These are phyloP conservation scores for Athalia circularis DNA, from an alignment of 2,888 invertebrate genomes.

Conservation along the genomic window DNA sequence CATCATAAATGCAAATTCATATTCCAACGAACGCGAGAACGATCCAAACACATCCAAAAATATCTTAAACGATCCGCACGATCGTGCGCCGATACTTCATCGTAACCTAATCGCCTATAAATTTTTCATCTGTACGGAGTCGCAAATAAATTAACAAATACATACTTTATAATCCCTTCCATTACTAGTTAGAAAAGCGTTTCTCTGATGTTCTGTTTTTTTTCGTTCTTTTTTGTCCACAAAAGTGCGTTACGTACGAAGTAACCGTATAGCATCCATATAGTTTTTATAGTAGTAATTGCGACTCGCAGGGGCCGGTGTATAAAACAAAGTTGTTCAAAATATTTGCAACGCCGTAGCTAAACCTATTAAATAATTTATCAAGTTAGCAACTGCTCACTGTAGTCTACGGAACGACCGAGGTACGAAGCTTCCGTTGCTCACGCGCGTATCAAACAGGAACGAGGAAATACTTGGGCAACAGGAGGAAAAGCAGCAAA, in stretches of 20 bases:
- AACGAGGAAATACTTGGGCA: slow-evolving; percentile 26
- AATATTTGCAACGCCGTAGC: slow-evolving; percentile 46
- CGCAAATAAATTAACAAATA: no score
- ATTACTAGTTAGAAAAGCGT: neutral
- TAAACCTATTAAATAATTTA: slow-evolving; percentile 38
- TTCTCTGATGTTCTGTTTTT: slow-evolving; percentile 13
- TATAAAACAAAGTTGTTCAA: slow-evolving; percentile 32
- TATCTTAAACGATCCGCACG: neutral
- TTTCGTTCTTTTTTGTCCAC: slow-evolving; percentile 46
- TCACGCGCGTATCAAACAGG: neutral
- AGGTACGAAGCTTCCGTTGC: neutral
- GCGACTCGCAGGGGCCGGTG: slow-evolving; percentile 14
- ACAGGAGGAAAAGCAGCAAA: neutral
- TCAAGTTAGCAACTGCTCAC: slow-evolving; percentile 36
- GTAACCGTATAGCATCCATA: slow-evolving; percentile 2
- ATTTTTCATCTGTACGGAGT: no score
- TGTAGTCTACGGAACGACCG: slow-evolving; percentile 7
- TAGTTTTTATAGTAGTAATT: slow-evolving; percentile 6
- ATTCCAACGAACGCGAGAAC: neutral
- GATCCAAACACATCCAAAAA: neutral
- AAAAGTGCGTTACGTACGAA: no score
- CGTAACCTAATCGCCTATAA: no score
- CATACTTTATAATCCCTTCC: no score
- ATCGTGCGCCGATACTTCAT: no score
- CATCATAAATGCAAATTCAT: neutral